phyloP scores from a whole-genome alignment of 2,113 vertebrate species.

The Panurus biarmicus region DNA sequence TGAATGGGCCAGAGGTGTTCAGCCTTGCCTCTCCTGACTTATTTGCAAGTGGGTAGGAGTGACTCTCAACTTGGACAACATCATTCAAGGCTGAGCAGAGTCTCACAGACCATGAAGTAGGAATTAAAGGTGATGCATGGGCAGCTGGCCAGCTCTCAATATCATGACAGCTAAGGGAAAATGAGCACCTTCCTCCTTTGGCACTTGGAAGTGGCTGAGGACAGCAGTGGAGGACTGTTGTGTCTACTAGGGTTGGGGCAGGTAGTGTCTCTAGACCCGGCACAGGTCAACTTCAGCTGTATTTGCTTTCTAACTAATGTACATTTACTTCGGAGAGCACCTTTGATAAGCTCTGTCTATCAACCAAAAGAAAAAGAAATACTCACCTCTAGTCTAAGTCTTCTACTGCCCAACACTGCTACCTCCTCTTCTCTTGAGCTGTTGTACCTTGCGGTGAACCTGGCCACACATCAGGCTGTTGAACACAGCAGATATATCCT shows the following conservation, averaged over 20 bases:
- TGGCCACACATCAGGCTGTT: background rate
- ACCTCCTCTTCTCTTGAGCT: constrained; percentile 55
- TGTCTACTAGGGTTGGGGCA: constrained; percentile 3
- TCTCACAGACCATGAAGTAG: background rate
- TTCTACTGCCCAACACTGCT: constrained; percentile 47
- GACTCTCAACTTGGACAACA: background rate
- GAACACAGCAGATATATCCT: background rate
- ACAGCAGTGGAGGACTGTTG: background rate
- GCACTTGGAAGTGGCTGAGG: background rate
- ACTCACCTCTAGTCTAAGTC: constrained; percentile 30
- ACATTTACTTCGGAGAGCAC: constrained; percentile 22
- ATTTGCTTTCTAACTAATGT: constrained; percentile 35
- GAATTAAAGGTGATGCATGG: background rate
- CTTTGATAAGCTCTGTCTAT: background rate
- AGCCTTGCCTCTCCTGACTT: background rate
- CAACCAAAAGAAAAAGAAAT: constrained; percentile 44
- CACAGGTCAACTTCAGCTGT: constrained; percentile 4
- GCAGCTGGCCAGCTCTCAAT: background rate
- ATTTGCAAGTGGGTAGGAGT: background rate
- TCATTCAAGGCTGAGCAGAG: background rate
- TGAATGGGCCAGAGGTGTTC: background rate
- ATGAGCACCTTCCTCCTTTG: background rate
- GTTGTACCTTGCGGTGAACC: background rate
- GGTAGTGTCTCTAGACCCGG: background rate
- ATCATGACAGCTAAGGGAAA: background rate